A percentile compares a stretch with the other conserved stretches of the same genome.
phyloP scores from a whole-genome alignment of 2,888 invertebrate genomes.

The Cordilura impudica region DNA sequence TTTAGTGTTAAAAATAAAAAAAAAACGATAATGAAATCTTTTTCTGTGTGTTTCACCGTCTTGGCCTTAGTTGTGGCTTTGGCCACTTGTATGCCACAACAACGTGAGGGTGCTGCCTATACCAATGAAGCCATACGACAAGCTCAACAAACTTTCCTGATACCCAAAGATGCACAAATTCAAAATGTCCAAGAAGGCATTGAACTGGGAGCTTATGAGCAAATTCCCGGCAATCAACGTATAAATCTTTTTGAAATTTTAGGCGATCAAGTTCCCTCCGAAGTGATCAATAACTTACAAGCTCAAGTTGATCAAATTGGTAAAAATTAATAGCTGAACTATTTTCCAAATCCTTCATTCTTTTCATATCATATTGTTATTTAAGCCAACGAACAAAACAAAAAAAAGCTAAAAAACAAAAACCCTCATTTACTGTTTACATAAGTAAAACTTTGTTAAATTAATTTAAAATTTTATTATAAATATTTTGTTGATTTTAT shows the following conservation, averaged over 20 bases:
- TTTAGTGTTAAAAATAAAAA: slow-evolving; percentile 32
- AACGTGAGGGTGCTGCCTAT: slow-evolving; percentile 89
- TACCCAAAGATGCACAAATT: slow-evolving; percentile 91
- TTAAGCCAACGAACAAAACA: slow-evolving; percentile 12
- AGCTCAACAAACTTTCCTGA: slow-evolving; percentile 90
- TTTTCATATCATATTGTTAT: slow-evolving; percentile 20
- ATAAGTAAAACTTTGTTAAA: background rate
- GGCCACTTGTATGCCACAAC: slow-evolving; percentile 77
- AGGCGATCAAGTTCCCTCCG: slow-evolving; percentile 90
- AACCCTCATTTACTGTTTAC: background rate
- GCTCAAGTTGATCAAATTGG: slow-evolving; percentile 91
- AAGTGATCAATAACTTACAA: slow-evolving; percentile 92
- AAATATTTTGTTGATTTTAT: slow-evolving; percentile 17
- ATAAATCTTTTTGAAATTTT: slow-evolving; percentile 91
- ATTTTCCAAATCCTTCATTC: background rate
- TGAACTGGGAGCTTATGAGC: slow-evolving; percentile 90
- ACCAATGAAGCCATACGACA: slow-evolving; percentile 92
- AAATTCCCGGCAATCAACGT: slow-evolving; percentile 90
- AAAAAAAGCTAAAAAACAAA: background rate
- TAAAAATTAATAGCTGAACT: slow-evolving; percentile 78
- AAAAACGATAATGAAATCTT: slow-evolving; percentile 61
- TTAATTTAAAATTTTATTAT: background rate
- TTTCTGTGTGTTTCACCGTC: slow-evolving; percentile 50
- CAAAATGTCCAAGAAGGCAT: slow-evolving; percentile 93
- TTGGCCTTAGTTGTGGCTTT: slow-evolving; percentile 68